Evolutionary conservation across 2,797 vertebrate species (phyloP).

Genomic region (Amniataba percoides): DNA sequence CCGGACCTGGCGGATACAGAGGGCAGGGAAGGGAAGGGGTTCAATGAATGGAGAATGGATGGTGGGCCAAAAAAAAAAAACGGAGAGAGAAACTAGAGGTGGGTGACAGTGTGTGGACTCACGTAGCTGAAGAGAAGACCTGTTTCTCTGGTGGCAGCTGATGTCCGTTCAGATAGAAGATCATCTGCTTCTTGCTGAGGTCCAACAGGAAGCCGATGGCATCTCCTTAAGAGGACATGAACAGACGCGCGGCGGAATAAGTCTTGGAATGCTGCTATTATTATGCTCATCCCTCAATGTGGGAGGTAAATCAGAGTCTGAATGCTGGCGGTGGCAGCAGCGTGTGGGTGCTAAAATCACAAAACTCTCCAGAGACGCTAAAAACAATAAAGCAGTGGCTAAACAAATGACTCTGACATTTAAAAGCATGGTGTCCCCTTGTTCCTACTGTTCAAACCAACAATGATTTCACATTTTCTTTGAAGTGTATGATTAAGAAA

Average conservation of each 20-base stretch:
- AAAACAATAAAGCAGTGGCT: conserved; percentile 15
- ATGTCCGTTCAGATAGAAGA: conserved; percentile 98
- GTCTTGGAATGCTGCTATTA: not conserved
- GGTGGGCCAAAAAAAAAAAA: not conserved
- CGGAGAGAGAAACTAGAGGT: not conserved
- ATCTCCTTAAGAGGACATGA: conserved; percentile 87
- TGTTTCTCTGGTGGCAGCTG: conserved; percentile 98
- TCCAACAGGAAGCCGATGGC: conserved; percentile 97
- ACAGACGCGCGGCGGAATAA: conserved; percentile 1
- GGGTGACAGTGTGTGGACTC: conserved; percentile 71
- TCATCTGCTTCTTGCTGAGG: conserved; percentile 98
- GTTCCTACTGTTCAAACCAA: not conserved
- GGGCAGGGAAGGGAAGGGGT: not conserved
- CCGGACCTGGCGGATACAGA: conserved; percentile 88
- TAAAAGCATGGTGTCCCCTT: not conserved
- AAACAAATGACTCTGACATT: conserved; percentile 25
- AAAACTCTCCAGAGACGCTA: conserved; percentile 16
- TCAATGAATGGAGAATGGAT: not conserved
- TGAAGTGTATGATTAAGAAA: not conserved
- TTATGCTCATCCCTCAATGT: conserved; percentile 20
- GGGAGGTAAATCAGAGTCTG: conserved; percentile 17
- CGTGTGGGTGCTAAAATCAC: conserved; percentile 37
- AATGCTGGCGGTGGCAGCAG: conserved; percentile 27
- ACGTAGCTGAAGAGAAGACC: conserved; percentile 98
- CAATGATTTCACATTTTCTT: not conserved